Percentiles rank a stretch among this genome's conserved stretches.
These are phyloP conservation scores for Meteorus sp. DNA, from an alignment of 1,140 invertebrate genomes.

Conservation along the genomic window DNA sequence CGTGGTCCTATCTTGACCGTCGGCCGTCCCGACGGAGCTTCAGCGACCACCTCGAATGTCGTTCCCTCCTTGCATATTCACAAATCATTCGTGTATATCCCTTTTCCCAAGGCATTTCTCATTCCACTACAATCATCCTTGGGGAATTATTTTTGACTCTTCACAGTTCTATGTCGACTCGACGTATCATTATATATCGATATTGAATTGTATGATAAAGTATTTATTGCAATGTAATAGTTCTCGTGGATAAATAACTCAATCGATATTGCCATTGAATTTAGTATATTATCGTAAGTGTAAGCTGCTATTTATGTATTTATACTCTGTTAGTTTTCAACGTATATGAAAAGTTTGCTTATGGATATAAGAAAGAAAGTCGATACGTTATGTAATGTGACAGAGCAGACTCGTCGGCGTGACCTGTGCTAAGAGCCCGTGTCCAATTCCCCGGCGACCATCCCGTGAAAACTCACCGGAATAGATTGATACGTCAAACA, in stretches of 20 bases:
- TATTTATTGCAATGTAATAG: constrained; percentile 14
- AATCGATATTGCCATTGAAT: constrained; percentile 21
- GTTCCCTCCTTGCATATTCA: constrained; percentile 58
- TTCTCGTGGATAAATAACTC: constrained; percentile 38
- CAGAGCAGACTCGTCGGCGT: constrained; percentile 32
- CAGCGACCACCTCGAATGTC: constrained; percentile 42
- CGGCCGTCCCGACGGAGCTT: constrained; percentile 25
- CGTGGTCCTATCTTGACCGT: constrained; percentile 55
- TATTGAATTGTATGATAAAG: neutral
- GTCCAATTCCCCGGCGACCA: constrained; percentile 35
- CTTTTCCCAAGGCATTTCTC: constrained; percentile 36
- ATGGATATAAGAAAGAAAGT: constrained; percentile 37
- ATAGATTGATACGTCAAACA: constrained; percentile 28
- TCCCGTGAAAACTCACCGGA: constrained; percentile 4
- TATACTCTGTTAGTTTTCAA: constrained; percentile 16
- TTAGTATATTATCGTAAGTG: neutral
- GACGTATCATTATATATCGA: constrained; percentile 20
- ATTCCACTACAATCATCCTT: constrained; percentile 29
- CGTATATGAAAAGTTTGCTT: constrained; percentile 36
- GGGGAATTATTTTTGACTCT: constrained; percentile 40
- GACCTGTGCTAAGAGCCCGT: constrained; percentile 35
- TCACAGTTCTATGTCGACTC: constrained; percentile 31
- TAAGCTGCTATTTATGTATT: too few relatives aligned
- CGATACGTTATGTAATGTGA: constrained; percentile 44
- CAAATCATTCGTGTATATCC: constrained; percentile 53